Base-by-base conservation (phyloP, 2,888 invertebrate species). In the Prostheceraeus crozeri region DNA sequence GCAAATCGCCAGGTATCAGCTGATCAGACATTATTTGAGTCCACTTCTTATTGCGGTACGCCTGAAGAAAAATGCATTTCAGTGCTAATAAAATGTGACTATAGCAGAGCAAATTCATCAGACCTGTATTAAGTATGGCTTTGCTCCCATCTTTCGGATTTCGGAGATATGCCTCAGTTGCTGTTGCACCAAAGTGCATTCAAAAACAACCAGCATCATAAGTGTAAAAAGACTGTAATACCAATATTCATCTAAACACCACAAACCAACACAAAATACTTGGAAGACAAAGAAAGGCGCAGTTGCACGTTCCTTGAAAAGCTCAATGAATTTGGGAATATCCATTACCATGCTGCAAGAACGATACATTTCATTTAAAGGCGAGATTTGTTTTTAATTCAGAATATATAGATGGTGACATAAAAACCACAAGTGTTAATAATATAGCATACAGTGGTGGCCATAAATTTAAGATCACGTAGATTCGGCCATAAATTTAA, bases 221-320 rank as follows among this genome's bases (percentile, higher is more conserved):
- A 96, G 82, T 0, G 96, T 96, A 75, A 96, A 94, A 62, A 96
- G 83, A 57, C 90, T 91, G 76, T 94, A 96, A 75, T 93, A 80
- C 93, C 93, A 93, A 76, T 90, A 94, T 73, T 93, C 93, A 74
- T 99, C 98, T 66, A 99, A 80, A 78, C 98, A 99, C 98, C 98
- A 99, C 1, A 99, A 80, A 10, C 86, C 88, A 46, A 98, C 96
- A 72, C 96, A 98, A 75, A 99, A 96, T 60, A 98, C 89, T 85
- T 99, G 98, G 77, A 99, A 99, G 3, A 99, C 94, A 77, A 99
- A 99, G 78, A 99, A 99, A 1, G 98, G 98, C 0, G 98, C 96
- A 0, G 96, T 94, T 1, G 98, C 98, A 68, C 98, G 81, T 78
- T 99, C 98, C 69, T 85, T 86, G 74, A 99, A 98, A 16, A 99